These are phyloP conservation scores for Mizuhopecten yessoensis DNA, from an alignment of 1,140 invertebrate species.

Conservation along the genomic window DNA sequence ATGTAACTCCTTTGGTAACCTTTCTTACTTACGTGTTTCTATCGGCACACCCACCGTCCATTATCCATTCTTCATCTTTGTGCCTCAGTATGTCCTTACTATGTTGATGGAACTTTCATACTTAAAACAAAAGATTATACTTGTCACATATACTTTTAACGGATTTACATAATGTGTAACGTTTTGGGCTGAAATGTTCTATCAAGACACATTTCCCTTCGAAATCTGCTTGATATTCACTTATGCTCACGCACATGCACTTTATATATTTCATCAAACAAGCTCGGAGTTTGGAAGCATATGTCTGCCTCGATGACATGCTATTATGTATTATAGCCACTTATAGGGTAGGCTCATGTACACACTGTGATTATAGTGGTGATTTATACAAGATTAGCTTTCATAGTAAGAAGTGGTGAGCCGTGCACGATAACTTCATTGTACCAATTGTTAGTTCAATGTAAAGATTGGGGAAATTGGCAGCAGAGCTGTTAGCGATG, in stretches of 20 bases:
- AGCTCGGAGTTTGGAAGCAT: not conserved
- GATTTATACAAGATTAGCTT: too few relatives aligned
- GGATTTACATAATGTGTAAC: not conserved
- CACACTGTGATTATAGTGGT: too few relatives aligned
- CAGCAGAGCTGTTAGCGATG: not conserved
- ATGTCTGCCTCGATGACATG: not conserved
- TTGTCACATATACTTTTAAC: not conserved
- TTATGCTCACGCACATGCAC: not conserved
- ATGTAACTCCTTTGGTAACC: too few relatives aligned
- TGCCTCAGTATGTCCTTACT: not conserved
- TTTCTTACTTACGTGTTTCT: too few relatives aligned
- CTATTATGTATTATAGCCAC: not conserved
- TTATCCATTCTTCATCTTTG: too few relatives aligned
- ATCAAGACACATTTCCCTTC: too few relatives aligned
- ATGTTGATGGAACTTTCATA: not conserved
- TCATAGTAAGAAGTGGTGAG: too few relatives aligned
- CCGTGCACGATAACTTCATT: too few relatives aligned
- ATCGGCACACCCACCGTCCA: too few relatives aligned
- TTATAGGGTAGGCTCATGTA: not conserved
- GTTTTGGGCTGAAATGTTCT: too few relatives aligned
- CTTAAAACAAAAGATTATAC: too few relatives aligned
- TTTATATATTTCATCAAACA: not conserved
- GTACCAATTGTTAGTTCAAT: not conserved
- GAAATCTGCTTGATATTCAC: too few relatives aligned
- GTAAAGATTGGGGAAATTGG: not conserved